Evolutionary conservation across 2,797 vertebrate species (phyloP).

Genomic region (Setipinna tenuifilis): DNA sequence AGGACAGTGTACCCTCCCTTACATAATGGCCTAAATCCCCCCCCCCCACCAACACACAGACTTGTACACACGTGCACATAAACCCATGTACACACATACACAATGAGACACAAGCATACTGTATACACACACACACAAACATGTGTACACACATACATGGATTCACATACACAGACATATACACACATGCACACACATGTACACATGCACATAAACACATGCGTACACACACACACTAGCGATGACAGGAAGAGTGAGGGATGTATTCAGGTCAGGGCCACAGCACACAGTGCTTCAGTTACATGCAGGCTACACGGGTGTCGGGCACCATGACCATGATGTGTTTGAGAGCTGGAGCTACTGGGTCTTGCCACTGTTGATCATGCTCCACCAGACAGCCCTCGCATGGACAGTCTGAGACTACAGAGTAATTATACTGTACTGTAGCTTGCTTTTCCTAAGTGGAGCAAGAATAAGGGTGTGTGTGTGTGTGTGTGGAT

Average conservation of each 20-base stretch:
- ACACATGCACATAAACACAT: neutral
- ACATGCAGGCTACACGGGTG: neutral
- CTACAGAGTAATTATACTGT: too few species aligned
- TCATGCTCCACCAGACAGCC: too few species aligned
- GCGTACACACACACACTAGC: neutral
- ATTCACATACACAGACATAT: neutral
- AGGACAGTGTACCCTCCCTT: slow-evolving; percentile 3
- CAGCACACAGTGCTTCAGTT: neutral
- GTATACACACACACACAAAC: neutral
- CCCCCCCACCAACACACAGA: neutral
- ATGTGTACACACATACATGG: too few species aligned
- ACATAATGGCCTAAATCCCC: too few species aligned
- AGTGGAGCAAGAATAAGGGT: too few species aligned
- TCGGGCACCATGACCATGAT: neutral
- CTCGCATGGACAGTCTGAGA: too few species aligned
- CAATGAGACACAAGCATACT: neutral
- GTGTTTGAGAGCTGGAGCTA: neutral
- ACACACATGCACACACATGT: neutral
- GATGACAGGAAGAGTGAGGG: neutral
- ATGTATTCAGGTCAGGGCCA: neutral
- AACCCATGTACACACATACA: neutral
- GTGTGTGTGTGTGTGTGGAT: too few species aligned
- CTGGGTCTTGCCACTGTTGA: too few species aligned
- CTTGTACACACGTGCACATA: neutral
- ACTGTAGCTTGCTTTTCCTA: too few species aligned